Percentiles rank a stretch among this genome's conserved stretches.
These are phyloP conservation scores for Nicator chloris DNA, from an alignment of 2,113 vertebrate genomes.

Conservation along the genomic window DNA sequence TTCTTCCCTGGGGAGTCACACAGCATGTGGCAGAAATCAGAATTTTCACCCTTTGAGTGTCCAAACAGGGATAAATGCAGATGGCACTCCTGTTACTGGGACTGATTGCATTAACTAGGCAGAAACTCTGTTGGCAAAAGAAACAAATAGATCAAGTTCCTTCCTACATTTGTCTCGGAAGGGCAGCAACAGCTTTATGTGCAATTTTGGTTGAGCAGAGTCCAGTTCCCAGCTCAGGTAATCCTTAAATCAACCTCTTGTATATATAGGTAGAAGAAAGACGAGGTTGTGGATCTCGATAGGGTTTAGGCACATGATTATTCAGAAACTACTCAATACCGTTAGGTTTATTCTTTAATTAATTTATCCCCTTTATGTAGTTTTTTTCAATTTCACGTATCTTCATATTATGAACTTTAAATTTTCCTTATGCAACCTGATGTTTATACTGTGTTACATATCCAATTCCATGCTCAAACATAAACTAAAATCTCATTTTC, in stretches of 20 bases:
- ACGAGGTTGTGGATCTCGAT: neutral
- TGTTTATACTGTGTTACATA: neutral
- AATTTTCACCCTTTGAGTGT: neutral
- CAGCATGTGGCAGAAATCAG: neutral
- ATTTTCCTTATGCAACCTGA: neutral
- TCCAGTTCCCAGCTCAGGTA: neutral
- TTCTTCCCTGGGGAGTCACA: neutral
- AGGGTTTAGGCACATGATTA: neutral
- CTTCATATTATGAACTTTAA: neutral
- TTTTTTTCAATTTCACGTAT: neutral
- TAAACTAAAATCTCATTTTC: neutral
- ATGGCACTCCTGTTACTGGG: neutral
- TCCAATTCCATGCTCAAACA: neutral
- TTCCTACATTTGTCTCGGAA: neutral
- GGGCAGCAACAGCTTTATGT: neutral
- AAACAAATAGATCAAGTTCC: neutral
- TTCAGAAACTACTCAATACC: neutral
- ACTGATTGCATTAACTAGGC: neutral
- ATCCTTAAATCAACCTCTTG: neutral
- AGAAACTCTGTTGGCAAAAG: neutral
- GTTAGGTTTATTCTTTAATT: neutral
- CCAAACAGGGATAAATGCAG: neutral
- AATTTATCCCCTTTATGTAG: neutral
- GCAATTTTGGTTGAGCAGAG: neutral
- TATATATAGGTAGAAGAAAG: neutral